phyloP scores from a whole-genome alignment of 1,140 invertebrate species.

The Aphaenogaster floridana region DNA sequence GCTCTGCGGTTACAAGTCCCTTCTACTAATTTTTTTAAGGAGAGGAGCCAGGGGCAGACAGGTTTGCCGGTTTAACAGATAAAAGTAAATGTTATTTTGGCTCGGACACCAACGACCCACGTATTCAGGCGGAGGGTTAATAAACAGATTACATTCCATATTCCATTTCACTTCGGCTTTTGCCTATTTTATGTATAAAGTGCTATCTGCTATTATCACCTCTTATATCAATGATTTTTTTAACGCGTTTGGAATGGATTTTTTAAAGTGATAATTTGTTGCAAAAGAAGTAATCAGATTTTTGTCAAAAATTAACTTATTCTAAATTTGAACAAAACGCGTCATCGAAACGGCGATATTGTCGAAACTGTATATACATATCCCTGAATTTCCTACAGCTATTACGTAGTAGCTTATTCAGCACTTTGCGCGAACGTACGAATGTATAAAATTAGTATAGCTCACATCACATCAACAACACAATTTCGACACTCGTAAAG shows the following conservation, averaged over 20 bases:
- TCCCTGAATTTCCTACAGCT: constrained; percentile 7
- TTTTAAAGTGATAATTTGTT: background rate
- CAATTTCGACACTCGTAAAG: constrained; percentile 27
- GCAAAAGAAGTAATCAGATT: background rate
- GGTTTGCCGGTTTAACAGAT: too few species aligned
- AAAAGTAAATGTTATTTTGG: too few species aligned
- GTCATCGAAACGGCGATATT: background rate
- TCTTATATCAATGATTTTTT: background rate
- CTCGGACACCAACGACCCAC: too few species aligned
- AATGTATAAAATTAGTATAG: constrained; percentile 43
- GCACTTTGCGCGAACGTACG: constrained; percentile 20
- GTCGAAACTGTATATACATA: background rate
- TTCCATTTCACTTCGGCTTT: constrained; percentile 1
- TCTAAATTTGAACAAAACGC: background rate
- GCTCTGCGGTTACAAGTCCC: too few species aligned
- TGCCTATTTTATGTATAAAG: background rate
- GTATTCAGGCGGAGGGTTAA: background rate
- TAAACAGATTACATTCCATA: constrained; percentile 22
- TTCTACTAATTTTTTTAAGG: too few species aligned
- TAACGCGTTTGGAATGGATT: background rate
- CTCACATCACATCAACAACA: constrained; percentile 6
- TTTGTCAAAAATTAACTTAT: background rate
- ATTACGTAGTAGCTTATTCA: constrained; percentile 13
- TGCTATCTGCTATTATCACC: background rate
- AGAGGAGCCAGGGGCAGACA: too few species aligned